Evolutionary conservation across 2,113 vertebrate genomes (phyloP).

Genomic region (Datnioides undecimradiatus): DNA sequence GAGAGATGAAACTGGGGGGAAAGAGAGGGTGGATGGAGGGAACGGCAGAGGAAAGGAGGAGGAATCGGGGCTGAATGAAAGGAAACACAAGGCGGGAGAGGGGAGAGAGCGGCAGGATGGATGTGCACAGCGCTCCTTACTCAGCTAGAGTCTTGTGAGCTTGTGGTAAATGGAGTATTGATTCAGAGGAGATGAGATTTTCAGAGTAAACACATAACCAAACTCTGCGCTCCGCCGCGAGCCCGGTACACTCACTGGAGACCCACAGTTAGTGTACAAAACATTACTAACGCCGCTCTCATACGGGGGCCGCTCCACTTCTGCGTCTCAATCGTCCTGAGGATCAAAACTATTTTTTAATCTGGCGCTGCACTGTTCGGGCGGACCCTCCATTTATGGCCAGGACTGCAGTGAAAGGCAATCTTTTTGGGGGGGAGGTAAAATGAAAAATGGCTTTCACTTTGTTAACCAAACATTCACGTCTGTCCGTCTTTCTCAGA

Average conservation of each 20-base stretch:
- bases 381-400: background rate
- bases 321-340: conserved; percentile 19
- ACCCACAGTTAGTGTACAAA: conserved; percentile 35
- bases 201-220: conserved; percentile 74
- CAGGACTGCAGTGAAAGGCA: background rate
- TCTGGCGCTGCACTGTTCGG: background rate
- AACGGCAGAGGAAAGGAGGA: background rate
- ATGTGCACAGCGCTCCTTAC: conserved; percentile 22
- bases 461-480: background rate
- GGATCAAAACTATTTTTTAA: conserved; percentile 11
- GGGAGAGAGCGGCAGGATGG: background rate
- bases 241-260: conserved; percentile 28
- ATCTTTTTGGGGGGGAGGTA: background rate
- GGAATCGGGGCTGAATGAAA: background rate
- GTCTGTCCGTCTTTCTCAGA: background rate
- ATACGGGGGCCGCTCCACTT: background rate
- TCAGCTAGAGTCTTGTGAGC: conserved; percentile 44
- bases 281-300: conserved; percentile 6
- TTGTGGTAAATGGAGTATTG: conserved; percentile 76
- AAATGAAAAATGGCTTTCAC: background rate
- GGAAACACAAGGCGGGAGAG: conserved; percentile 9
- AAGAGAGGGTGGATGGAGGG: background rate
- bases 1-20: background rate
- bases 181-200: conserved; percentile 78
- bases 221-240: conserved; percentile 43